Evolutionary conservation across 2,113 vertebrate genomes (phyloP).

Genomic region (Isurus oxyrinchus): DNA sequence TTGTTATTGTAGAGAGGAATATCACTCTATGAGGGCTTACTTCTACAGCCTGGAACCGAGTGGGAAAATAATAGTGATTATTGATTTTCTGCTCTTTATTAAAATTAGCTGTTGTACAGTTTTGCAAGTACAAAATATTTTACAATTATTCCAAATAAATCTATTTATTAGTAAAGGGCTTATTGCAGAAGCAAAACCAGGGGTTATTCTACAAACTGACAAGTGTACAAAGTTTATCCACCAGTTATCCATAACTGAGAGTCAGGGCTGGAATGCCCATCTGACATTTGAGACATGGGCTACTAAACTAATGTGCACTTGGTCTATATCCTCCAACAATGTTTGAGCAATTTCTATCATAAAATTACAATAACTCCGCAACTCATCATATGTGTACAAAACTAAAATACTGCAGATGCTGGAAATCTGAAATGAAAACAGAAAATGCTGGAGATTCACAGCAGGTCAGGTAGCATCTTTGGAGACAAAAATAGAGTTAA

Average conservation of each 20-base stretch:
- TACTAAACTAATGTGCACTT: background rate
- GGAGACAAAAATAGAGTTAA: background rate
- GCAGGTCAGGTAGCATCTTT: background rate
- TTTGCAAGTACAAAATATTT: background rate
- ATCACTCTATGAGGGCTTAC: background rate
- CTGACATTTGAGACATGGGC: background rate
- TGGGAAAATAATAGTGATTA: background rate
- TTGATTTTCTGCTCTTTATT: background rate
- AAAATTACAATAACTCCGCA: background rate
- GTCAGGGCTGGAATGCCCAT: background rate
- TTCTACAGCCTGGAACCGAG: background rate
- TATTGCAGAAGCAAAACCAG: background rate
- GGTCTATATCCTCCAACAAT: background rate
- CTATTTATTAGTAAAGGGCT: background rate
- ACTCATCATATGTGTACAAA: background rate
- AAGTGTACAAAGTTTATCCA: background rate
- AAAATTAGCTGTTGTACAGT: background rate
- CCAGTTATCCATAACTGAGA: background rate
- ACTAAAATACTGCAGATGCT: background rate
- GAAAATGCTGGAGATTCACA: background rate
- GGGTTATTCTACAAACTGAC: background rate
- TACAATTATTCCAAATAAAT: background rate
- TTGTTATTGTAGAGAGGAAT: background rate
- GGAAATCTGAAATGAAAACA: background rate
- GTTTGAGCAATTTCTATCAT: background rate